phyloP scores from a whole-genome alignment of 2,888 invertebrate species.

The Drosophila koepferae region DNA sequence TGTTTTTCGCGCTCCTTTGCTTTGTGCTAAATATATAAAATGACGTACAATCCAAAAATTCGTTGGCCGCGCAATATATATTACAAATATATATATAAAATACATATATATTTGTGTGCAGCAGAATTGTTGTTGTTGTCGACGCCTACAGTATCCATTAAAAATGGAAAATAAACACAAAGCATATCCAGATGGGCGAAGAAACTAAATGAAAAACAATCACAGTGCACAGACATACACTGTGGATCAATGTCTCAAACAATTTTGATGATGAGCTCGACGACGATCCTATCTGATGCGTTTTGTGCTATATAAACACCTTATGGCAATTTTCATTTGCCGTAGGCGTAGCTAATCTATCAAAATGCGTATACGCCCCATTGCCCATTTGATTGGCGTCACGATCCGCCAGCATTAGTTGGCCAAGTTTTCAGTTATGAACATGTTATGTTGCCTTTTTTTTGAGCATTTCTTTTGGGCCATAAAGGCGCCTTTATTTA shows the following conservation, averaged over 20 bases:
- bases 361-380: conserved; percentile 60
- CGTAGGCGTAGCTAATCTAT: conserved; percentile 67
- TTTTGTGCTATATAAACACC: conserved; percentile 37
- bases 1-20: conserved; percentile 2
- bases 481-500: conserved; percentile 61
- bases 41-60: conserved; percentile 70
- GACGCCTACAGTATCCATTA: conserved; percentile 75
- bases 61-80: conserved; percentile 64
- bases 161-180: conserved; percentile 62
- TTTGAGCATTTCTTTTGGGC: conserved; percentile 35
- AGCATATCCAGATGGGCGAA: conserved; percentile 45
- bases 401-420: conserved; percentile 35
- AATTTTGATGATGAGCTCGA: conserved; percentile 21
- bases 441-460: conserved; percentile 22
- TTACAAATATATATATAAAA: conserved; percentile 63
- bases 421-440: conserved; percentile 29
- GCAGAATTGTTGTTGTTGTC: conserved; percentile 5
- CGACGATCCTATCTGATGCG: conserved; percentile 21
- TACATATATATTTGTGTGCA: conserved; percentile 43
- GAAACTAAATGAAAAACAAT: conserved; percentile 17
- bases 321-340: conserved; percentile 24
- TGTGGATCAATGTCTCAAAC: conserved; percentile 39
- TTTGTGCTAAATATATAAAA: conserved; percentile 69
- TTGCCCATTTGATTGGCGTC: conserved; percentile 61
- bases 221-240: conserved; percentile 4